Conservation (phyloP, 2,888 invertebrate genomes). For the Oscheius onirici region DNA sequence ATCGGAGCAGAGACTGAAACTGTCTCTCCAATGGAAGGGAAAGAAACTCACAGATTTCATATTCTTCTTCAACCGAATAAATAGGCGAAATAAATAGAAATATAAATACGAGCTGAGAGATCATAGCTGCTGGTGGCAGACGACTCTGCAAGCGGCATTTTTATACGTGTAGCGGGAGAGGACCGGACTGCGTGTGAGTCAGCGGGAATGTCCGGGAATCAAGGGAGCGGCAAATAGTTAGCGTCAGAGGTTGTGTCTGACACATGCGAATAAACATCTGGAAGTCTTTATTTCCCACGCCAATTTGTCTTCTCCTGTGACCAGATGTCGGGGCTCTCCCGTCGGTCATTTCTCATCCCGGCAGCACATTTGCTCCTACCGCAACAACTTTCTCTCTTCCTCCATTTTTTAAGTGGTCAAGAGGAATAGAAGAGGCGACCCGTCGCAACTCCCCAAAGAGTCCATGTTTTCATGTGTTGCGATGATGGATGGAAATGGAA, state of each 20-base stretch:
- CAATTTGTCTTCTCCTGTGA: slow-evolving; percentile 4
- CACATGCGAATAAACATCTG: slow-evolving; percentile 1
- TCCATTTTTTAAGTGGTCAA: background rate
- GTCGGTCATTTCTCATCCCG: too few species aligned
- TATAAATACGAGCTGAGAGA: slow-evolving; percentile 18
- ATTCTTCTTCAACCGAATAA: slow-evolving; percentile 23
- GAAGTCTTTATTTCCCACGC: background rate
- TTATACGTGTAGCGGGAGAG: slow-evolving; percentile 5
- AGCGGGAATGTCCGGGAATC: slow-evolving; percentile 10
- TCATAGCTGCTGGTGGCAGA: slow-evolving; percentile 15
- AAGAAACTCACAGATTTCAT: slow-evolving; percentile 30
- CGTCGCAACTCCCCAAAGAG: slow-evolving; percentile 20
- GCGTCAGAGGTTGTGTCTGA: background rate
- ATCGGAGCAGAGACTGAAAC: slow-evolving; percentile 2
- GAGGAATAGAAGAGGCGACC: background rate
- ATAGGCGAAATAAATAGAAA: slow-evolving; percentile 26
- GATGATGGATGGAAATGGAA: slow-evolving; percentile 22
- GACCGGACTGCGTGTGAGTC: slow-evolving; percentile 14
- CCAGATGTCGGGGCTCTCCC: background rate
- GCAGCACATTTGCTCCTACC: background rate
- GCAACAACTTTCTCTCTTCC: background rate
- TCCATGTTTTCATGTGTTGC: slow-evolving; percentile 17
- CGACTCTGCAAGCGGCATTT: background rate
- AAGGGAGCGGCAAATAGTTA: slow-evolving; percentile 20
- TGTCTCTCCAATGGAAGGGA: background rate